Evolutionary conservation across 92 coral and sea anemone genomes (phyloP), one percentile per base, ranked within the genome.

Genomic region (Galaxea fascicularis): DNA sequence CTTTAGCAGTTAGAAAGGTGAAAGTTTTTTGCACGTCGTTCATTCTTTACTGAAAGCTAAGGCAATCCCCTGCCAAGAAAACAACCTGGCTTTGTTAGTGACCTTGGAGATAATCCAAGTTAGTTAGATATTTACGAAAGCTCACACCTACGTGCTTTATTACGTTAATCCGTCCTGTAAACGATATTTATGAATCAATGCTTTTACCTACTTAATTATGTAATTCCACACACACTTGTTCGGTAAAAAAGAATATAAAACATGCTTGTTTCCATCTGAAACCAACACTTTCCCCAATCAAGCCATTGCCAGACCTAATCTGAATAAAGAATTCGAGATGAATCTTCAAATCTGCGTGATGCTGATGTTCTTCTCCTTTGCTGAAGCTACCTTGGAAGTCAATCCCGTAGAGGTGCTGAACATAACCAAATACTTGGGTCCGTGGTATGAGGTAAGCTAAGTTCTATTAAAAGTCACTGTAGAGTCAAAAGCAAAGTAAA

Each of bases 331-430:
- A 60, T 21, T 21, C 22, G 18, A 60, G 66, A 60, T 60, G 66
- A 60, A 60, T 60, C 66, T 60, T 60, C 66, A 21, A 60, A 0
- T 60, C 8, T 60, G 66, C 11, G 66, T 60, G 66, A 21, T 60
- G 66, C 66, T 60, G 66, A 60, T 60, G 66, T 17, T 60, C 66
- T 60, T 60, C 66, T 60, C 66, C 66, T 60, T 60, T 60, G 18
- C 66, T 60, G 66, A 60, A 60, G 21, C 66, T 60, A 3, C 12
- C 10, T 16, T 1, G 9, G 65, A 15, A 14, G 66, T 7, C 22
- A 60, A 1, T 60, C 66, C 66, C 26, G 66, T 60, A 21, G 0
- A 60, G 66, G 29, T 12, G 18, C 66, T 60, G 66, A 21, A 60
- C 66, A 60, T 60, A 11, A 60, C 66, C 66, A 60, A 60, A 14